A percentile compares a stretch with the other conserved stretches of the same genome.
These are phyloP conservation scores for Elephas maximus DNA, from an alignment of 2,113 vertebrate genomes.

Conservation along the genomic window DNA sequence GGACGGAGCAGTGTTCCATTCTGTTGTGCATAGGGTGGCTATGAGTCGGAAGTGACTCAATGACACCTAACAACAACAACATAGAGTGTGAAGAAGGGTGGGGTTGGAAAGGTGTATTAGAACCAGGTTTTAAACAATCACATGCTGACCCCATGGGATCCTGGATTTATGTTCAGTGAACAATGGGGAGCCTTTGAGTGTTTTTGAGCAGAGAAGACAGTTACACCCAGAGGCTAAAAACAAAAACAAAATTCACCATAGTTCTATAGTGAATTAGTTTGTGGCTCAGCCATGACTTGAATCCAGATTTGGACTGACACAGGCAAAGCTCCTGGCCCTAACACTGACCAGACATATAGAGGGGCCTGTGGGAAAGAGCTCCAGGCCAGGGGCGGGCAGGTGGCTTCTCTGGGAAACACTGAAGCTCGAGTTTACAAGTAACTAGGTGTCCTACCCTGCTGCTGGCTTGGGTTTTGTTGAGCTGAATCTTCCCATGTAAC, in stretches of 20 bases:
- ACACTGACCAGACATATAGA: neutral
- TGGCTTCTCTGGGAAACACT: constrained; percentile 59
- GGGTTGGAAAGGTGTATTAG: neutral
- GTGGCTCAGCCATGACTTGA: neutral
- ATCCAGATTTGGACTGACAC: neutral
- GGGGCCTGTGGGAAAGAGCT: constrained; percentile 68
- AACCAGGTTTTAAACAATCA: neutral
- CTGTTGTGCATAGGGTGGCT: too few species aligned
- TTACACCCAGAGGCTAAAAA: neutral
- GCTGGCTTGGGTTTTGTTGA: constrained; percentile 6
- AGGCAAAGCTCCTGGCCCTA: neutral
- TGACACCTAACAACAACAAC: too few species aligned
- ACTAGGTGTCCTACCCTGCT: neutral
- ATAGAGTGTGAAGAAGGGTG: neutral
- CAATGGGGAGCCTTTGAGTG: neutral
- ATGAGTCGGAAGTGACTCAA: too few species aligned
- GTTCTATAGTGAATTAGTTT: neutral
- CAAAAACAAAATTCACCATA: neutral
- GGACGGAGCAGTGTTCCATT: too few species aligned
- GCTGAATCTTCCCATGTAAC: constrained; percentile 69
- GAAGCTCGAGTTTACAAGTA: constrained; percentile 3
- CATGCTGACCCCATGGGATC: neutral
- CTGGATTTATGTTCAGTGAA: neutral
- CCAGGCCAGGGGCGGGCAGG: neutral
- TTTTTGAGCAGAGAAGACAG: neutral